Evolutionary conservation across 2,888 invertebrate genomes (phyloP).

Genomic region (Idaea dimidiata): DNA sequence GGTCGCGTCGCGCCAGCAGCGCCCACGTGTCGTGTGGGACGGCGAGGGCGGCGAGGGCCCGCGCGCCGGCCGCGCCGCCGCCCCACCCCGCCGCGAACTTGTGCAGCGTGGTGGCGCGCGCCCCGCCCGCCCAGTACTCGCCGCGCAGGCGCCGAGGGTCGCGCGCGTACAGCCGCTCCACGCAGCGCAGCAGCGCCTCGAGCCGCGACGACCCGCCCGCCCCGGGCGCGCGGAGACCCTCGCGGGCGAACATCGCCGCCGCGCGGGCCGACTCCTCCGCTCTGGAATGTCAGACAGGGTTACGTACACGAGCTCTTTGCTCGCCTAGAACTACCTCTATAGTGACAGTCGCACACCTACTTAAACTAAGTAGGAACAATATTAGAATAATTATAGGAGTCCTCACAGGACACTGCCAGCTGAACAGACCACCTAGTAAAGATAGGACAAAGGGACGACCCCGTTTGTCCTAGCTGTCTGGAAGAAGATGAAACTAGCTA

Average conservation of each 20-base stretch:
- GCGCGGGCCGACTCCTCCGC: conserved; percentile 95
- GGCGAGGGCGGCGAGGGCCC: conserved; percentile 91
- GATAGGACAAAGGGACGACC: no score
- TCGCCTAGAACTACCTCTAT: no score
- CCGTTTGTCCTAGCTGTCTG: no score
- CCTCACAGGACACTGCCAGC: no score
- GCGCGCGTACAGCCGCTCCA: conserved; percentile 88
- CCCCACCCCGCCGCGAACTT: conserved; percentile 95
- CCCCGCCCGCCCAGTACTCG: conserved; percentile 88
- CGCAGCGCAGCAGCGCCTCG: conserved; percentile 89
- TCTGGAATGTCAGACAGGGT: conserved; percentile 49
- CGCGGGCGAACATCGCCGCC: conserved; percentile 86
- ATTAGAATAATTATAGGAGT: no score
- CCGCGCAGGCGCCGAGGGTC: conserved; percentile 88
- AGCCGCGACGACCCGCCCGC: conserved; percentile 81
- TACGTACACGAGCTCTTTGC: no score
- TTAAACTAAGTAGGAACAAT: no score
- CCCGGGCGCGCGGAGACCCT: conserved; percentile 88
- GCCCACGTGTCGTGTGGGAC: conserved; percentile 87
- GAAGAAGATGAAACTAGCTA: no score
- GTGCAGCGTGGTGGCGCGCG: conserved; percentile 89
- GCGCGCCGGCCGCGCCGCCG: conserved; percentile 90
- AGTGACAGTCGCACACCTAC: no score
- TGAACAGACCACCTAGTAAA: no score
- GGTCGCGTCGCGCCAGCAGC: conserved; percentile 63